Percentiles rank a stretch among this genome's conserved stretches.
Evolutionary conservation across 2,113 vertebrate genomes (phyloP).

Genomic region (Gulo gulo): DNA sequence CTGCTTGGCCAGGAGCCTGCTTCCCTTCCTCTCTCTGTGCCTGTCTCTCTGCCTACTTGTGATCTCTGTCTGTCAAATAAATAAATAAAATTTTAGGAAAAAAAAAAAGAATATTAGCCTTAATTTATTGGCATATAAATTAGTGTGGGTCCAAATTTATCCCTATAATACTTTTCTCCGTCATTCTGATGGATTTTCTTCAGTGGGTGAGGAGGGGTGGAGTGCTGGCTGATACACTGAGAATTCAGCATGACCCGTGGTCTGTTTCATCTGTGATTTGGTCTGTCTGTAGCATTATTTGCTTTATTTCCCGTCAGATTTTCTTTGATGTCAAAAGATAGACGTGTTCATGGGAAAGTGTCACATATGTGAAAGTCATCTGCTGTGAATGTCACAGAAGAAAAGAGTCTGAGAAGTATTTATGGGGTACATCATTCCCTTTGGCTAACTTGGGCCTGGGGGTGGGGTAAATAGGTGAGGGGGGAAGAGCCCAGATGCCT

Average conservation of each 20-base stretch:
- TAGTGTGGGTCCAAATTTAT: background rate
- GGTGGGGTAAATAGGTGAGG: background rate
- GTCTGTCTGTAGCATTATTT: background rate
- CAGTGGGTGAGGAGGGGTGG: background rate
- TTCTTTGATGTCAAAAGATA: conserved; percentile 10
- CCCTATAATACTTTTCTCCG: background rate
- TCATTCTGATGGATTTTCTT: background rate
- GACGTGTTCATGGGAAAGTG: background rate
- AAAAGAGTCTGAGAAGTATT: conserved; percentile 17
- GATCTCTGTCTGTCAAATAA: no score
- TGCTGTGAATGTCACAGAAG: conserved; percentile 1
- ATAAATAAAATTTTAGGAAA: no score
- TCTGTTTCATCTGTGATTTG: background rate
- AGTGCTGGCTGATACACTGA: background rate
- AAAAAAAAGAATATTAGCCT: background rate
- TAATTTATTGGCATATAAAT: background rate
- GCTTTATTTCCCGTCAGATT: conserved; percentile 29
- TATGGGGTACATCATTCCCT: background rate
- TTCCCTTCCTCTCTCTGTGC: no score
- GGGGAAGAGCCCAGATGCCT: background rate
- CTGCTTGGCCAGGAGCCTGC: no score
- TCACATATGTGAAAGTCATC: conserved; percentile 12
- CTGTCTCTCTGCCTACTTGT: no score
- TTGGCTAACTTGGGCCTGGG: background rate
- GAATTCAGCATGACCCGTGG: background rate